phyloP scores from a whole-genome alignment of 2,888 invertebrate species.

The Eupithecia pulchellata region DNA sequence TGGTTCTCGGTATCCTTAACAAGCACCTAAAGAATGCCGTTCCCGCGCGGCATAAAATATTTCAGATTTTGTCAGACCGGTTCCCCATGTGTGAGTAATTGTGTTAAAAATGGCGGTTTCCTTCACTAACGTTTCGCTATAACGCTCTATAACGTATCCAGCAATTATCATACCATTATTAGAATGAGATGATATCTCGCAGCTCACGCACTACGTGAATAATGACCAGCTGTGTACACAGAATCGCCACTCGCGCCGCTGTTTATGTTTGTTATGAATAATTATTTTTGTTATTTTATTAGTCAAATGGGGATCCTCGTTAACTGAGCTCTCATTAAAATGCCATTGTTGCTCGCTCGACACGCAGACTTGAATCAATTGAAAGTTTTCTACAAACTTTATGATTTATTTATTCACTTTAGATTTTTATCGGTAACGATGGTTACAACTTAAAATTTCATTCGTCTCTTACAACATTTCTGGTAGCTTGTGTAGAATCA shows the following conservation, averaged over 20 bases:
- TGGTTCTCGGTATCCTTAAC: conserved; percentile 45
- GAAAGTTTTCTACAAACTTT: conserved; percentile 47
- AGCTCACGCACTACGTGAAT: conserved; percentile 55
- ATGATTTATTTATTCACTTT: conserved; percentile 36
- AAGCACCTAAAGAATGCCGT: conserved; percentile 53
- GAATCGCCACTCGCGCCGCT: conserved; percentile 59
- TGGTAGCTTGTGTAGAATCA: neutral
- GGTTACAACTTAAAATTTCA: neutral
- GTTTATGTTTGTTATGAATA: conserved; percentile 75
- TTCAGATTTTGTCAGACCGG: conserved; percentile 54
- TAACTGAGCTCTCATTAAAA: conserved; percentile 78
- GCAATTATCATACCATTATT: conserved; percentile 62
- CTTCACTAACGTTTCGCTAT: conserved; percentile 54
- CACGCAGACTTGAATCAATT: conserved; percentile 64
- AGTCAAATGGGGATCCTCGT: conserved; percentile 76
- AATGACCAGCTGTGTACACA: conserved; percentile 56
- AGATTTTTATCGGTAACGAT: conserved; percentile 22
- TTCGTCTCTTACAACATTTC: neutral
- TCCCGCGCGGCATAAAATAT: conserved; percentile 37
- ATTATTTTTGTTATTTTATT: conserved; percentile 79
- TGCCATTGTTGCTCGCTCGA: conserved; percentile 73
- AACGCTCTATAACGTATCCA: conserved; percentile 43
- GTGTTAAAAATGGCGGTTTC: conserved; percentile 57
- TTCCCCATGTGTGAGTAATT: conserved; percentile 55
- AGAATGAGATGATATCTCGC: conserved; percentile 56